These are phyloP conservation scores for Otocyon megalotis DNA, from an alignment of 2,113 vertebrate genomes.

Conservation along the genomic window DNA sequence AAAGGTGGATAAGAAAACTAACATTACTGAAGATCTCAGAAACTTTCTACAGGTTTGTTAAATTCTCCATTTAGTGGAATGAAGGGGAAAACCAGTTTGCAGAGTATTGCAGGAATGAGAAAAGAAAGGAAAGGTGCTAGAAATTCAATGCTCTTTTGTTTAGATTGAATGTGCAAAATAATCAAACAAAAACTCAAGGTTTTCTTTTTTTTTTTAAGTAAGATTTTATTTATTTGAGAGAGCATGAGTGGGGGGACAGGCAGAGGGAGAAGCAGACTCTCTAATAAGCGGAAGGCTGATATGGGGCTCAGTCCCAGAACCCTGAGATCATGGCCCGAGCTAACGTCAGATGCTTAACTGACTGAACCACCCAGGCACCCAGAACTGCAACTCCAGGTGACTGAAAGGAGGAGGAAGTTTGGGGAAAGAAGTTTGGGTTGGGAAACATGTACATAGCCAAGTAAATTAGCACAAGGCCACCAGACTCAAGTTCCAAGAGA, in stretches of 20 bases:
- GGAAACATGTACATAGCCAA: neutral
- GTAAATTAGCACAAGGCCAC: neutral
- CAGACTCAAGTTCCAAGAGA: neutral
- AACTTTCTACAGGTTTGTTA: neutral
- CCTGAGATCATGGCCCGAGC: neutral
- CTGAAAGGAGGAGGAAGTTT: neutral
- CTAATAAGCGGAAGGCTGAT: neutral
- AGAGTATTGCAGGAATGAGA: neutral
- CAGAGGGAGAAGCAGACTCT: neutral
- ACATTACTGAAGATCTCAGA: neutral
- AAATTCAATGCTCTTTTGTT: neutral
- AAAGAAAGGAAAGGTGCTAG: neutral
- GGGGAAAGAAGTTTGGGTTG: neutral
- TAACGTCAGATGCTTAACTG: neutral
- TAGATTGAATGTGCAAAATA: neutral
- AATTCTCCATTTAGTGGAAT: neutral
- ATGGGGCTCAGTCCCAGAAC: neutral
- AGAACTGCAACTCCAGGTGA: neutral
- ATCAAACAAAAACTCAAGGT: neutral
- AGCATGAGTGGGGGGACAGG: neutral
- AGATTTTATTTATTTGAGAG: neutral
- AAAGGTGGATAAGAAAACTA: conserved; percentile 8
- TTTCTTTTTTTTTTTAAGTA: neutral
- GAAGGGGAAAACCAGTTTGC: neutral
- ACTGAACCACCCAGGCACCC: neutral